Conservation (phyloP, 2,797 vertebrate species). For the Rhinophrynus dorsalis region DNA sequence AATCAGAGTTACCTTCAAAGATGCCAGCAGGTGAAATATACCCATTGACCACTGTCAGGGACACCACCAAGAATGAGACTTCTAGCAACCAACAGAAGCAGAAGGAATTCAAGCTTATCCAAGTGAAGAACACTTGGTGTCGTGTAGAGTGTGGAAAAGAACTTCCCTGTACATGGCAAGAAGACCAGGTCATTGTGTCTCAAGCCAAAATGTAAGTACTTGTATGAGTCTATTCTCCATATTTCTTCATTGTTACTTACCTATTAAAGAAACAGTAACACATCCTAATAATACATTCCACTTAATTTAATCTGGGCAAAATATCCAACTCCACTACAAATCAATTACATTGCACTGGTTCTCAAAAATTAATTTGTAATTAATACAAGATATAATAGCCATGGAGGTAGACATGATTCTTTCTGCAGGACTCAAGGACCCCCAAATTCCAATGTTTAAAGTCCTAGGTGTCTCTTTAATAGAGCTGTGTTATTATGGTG, state of each 20-base stretch:
- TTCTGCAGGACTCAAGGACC: too few relatives aligned
- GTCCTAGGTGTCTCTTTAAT: too few relatives aligned
- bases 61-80: slow-evolving; percentile 13
- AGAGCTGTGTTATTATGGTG: too few relatives aligned
- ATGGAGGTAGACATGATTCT: too few relatives aligned
- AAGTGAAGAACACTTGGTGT: slow-evolving; percentile 73
- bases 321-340: not conserved
- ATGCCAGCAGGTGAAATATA: slow-evolving; percentile 54
- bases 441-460: too few relatives aligned
- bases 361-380: not conserved
- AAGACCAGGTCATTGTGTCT: slow-evolving; percentile 61
- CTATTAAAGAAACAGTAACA: too few relatives aligned
- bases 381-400: too few relatives aligned
- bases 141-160: slow-evolving; percentile 58
- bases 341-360: not conserved
- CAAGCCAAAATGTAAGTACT: slow-evolving; percentile 81
- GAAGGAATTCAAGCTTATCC: slow-evolving; percentile 70
- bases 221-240: not conserved
- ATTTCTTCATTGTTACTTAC: too few relatives aligned
- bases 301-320: too few relatives aligned
- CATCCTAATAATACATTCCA: too few relatives aligned
- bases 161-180: slow-evolving; percentile 35
- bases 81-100: slow-evolving; percentile 38
- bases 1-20: not conserved
- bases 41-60: slow-evolving; percentile 18